Conservation (phyloP, 2,888 invertebrate genomes). For the Agrochola macilenta region DNA sequence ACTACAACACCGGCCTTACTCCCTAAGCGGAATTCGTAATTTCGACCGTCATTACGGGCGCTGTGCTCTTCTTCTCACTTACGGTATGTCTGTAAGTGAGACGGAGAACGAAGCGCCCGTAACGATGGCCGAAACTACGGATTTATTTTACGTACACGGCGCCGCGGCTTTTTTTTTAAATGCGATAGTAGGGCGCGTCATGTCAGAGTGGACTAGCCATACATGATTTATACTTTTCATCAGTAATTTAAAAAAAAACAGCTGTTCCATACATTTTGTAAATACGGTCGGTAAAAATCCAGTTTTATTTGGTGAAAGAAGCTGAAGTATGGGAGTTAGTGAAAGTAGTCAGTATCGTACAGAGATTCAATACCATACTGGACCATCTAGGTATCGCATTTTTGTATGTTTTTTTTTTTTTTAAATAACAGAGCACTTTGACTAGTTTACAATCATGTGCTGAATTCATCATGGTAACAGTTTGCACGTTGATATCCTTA, state of each 20-base stretch:
- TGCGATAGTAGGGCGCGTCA: too few species aligned
- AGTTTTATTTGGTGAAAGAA: constrained; percentile 68
- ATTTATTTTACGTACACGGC: too few species aligned
- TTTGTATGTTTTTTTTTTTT: background rate
- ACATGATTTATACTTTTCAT: background rate
- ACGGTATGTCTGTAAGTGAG: too few species aligned
- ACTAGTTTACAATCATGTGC: background rate
- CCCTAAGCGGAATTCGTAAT: too few species aligned
- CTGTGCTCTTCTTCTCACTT: too few species aligned
- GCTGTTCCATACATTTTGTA: background rate
- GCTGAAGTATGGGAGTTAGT: constrained; percentile 72
- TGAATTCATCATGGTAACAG: background rate
- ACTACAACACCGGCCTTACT: too few species aligned
- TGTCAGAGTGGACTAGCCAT: too few species aligned
- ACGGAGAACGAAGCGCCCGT: too few species aligned
- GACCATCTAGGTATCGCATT: constrained; percentile 58
- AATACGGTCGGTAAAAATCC: constrained; percentile 56
- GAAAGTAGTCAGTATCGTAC: constrained; percentile 84
- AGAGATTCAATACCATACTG: constrained; percentile 81
- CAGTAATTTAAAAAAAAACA: background rate
- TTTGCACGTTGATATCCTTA: background rate
- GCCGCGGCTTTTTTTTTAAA: too few species aligned
- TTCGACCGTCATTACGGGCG: too few species aligned
- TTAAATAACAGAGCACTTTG: background rate
- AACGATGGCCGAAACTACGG: too few species aligned